These are phyloP conservation scores for Danio rerio DNA, from an alignment of 2,113 vertebrate species.

Conservation along the genomic window DNA sequence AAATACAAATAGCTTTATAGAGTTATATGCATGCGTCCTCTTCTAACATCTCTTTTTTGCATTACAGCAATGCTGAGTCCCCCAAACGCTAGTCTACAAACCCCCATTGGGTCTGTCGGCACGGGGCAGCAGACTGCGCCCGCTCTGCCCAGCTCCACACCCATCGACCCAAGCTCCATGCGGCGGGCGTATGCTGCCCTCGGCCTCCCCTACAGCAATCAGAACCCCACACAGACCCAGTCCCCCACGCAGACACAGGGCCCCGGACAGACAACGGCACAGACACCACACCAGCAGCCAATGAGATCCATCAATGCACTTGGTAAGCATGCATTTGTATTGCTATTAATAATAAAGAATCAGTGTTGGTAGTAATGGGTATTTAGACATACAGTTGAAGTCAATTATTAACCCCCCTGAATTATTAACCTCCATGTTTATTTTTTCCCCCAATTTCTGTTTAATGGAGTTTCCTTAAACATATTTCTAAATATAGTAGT, in stretches of 20 bases:
- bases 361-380: too few relatives aligned
- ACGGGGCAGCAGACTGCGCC: slow-evolving; percentile 87
- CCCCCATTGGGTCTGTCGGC: slow-evolving; percentile 85
- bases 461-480: too few relatives aligned
- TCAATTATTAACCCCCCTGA: too few relatives aligned
- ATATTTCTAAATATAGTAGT: too few relatives aligned
- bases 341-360: too few relatives aligned
- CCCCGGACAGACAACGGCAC: slow-evolving; percentile 82
- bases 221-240: slow-evolving; percentile 85
- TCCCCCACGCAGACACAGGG: slow-evolving; percentile 80
- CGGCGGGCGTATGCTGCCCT: slow-evolving; percentile 96
- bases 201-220: slow-evolving; percentile 94
- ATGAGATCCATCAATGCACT: slow-evolving; percentile 89
- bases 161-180: slow-evolving; percentile 99
- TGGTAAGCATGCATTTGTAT: slow-evolving; percentile 72
- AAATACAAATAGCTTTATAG: too few relatives aligned
- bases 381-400: too few relatives aligned
- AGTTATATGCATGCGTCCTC: too few relatives aligned
- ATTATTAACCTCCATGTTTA: too few relatives aligned
- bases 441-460: too few relatives aligned
- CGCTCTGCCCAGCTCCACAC: slow-evolving; percentile 87
- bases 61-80: slow-evolving; percentile 89
- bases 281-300: slow-evolving; percentile 84
- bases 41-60: neutral
- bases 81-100: slow-evolving; percentile 87